These are phyloP conservation scores for Falco cherrug DNA, from an alignment of 2,797 vertebrate species.

Conservation along the genomic window DNA sequence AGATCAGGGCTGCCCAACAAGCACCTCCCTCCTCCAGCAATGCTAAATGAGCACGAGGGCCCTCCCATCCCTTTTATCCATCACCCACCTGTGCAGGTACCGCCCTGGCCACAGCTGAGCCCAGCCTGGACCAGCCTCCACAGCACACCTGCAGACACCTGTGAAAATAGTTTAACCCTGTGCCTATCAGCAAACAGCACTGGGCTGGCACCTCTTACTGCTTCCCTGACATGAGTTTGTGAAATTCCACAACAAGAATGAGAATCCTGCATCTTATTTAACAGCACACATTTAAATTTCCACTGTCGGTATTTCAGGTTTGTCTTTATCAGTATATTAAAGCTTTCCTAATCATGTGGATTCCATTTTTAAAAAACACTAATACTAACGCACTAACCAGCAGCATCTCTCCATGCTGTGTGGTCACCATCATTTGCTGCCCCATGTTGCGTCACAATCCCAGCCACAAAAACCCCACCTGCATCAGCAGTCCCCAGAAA, in stretches of 20 bases:
- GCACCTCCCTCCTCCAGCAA: not conserved
- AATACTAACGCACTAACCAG: not conserved
- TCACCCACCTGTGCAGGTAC: not conserved
- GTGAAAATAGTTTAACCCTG: not conserved
- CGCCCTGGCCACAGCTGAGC: not conserved
- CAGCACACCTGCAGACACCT: not conserved
- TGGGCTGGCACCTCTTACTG: not conserved
- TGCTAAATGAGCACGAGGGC: rapidly evolving
- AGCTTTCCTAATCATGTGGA: not conserved
- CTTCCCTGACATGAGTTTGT: not conserved
- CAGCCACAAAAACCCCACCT: not conserved
- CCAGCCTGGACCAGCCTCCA: not conserved
- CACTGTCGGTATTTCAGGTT: not conserved
- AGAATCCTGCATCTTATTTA: not conserved
- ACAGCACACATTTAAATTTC: not conserved
- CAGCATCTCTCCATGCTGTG: not conserved
- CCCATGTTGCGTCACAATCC: not conserved
- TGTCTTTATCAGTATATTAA: not conserved
- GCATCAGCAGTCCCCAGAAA: not conserved
- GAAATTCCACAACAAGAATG: not conserved
- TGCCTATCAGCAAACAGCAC: not conserved
- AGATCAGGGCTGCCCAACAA: not conserved
- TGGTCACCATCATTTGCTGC: not conserved
- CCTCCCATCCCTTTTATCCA: not conserved
- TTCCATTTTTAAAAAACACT: not conserved